These are phyloP conservation scores for Ectropis grisescens DNA, from an alignment of 1,140 invertebrate genomes.

Conservation along the genomic window DNA sequence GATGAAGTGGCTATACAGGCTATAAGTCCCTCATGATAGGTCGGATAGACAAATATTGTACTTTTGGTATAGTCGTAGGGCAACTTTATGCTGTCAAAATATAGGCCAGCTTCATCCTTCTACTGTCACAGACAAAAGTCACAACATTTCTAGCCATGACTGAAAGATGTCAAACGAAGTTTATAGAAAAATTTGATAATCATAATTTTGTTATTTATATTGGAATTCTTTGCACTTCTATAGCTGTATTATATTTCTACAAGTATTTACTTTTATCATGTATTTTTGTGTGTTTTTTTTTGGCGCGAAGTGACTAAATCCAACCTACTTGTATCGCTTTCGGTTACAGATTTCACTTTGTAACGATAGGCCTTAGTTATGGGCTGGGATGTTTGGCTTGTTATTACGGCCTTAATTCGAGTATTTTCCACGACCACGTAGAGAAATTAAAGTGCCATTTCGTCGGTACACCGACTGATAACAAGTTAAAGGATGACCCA, in stretches of 20 bases:
- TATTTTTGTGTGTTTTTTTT: constrained; percentile 5
- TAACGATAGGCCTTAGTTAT: constrained; percentile 52
- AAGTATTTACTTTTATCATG: constrained; percentile 22
- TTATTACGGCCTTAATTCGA: constrained; percentile 49
- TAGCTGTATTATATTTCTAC: constrained; percentile 51
- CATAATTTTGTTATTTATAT: constrained; percentile 57
- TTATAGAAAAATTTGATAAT: constrained; percentile 56
- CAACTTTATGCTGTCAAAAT: too few relatives aligned
- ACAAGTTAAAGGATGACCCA: constrained; percentile 14
- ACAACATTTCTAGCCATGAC: constrained; percentile 64
- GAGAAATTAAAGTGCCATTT: constrained; percentile 47
- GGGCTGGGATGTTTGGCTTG: constrained; percentile 62
- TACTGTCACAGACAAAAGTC: too few relatives aligned
- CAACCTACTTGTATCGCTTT: too few relatives aligned
- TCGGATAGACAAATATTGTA: too few relatives aligned
- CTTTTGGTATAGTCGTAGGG: too few relatives aligned
- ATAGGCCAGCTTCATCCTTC: too few relatives aligned
- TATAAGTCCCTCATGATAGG: too few relatives aligned
- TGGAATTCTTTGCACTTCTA: constrained; percentile 37
- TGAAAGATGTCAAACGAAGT: constrained; percentile 64
- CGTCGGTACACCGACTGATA: constrained; percentile 18
- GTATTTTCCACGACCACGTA: constrained; percentile 37
- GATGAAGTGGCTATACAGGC: too few relatives aligned
- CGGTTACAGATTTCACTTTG: constrained; percentile 57
- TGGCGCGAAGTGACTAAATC: too few relatives aligned